phyloP scores from a whole-genome alignment of 2,113 vertebrate species.

The Reinhardtius hippoglossoides region DNA sequence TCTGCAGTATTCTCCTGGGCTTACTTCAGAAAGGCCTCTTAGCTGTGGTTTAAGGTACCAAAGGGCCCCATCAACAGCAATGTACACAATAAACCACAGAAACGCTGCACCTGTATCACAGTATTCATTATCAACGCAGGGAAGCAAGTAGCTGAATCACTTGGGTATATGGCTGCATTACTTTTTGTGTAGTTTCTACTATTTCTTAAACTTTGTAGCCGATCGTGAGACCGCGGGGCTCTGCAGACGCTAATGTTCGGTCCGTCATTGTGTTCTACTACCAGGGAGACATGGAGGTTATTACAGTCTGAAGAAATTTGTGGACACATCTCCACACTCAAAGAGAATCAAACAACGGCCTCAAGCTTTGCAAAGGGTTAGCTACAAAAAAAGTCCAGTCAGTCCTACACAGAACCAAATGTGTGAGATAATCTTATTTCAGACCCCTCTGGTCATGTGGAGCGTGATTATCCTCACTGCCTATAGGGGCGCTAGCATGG shows the following conservation, averaged over 20 bases:
- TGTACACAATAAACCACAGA: neutral
- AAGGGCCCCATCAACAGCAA: conserved; percentile 5
- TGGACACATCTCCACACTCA: neutral
- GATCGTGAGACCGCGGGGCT: neutral
- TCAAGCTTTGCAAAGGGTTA: conserved; percentile 4
- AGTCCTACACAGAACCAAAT: neutral
- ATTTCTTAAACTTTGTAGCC: conserved; percentile 8
- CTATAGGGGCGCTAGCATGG: neutral
- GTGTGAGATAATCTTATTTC: neutral
- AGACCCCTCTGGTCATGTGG: neutral
- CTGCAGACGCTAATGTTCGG: neutral
- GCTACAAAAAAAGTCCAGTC: neutral
- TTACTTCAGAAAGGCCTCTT: conserved; percentile 27
- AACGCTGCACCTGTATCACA: conserved; percentile 3
- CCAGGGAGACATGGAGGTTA: neutral
- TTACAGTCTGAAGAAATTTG: neutral
- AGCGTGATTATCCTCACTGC: conserved; percentile 1
- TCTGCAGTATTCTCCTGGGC: conserved; percentile 23
- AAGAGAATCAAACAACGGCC: neutral
- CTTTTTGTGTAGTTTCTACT: neutral
- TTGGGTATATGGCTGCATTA: neutral
- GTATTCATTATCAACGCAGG: conserved; percentile 2
- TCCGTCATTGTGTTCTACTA: neutral
- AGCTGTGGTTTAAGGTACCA: conserved; percentile 28
- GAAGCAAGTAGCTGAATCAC: conserved; percentile 3